Conservation (phyloP, 2,797 vertebrate species). For the Tadarida brasiliensis region DNA sequence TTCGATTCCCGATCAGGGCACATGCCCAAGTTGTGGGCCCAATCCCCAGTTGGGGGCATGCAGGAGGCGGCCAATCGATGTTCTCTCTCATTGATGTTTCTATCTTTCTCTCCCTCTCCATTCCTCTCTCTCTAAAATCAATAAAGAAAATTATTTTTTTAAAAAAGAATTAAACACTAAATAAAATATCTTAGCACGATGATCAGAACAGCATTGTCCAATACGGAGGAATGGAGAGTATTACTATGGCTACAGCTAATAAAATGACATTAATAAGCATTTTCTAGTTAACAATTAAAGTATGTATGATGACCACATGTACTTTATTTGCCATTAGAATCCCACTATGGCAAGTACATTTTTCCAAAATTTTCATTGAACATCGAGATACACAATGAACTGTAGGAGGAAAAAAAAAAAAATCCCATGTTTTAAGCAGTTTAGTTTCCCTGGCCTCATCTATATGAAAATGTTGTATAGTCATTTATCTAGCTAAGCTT, state of each 20-base stretch:
- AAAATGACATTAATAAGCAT: neutral
- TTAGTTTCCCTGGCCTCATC: slow-evolving; percentile 41
- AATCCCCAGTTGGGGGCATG: no score
- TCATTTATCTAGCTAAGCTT: slow-evolving; percentile 63
- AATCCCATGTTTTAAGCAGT: neutral
- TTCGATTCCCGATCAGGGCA: no score
- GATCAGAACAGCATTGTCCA: neutral
- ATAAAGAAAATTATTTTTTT: no score
- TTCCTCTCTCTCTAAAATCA: no score
- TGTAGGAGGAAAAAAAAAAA: neutral
- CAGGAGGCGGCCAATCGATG: no score
- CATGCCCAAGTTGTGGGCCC: no score
- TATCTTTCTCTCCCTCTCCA: no score
- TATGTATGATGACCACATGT: neutral
- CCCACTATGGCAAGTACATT: neutral
- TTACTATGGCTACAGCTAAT: neutral
- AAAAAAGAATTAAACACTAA: neutral
- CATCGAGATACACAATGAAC: neutral
- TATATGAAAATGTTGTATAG: slow-evolving; percentile 20
- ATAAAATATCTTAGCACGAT: neutral
- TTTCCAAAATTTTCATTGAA: slow-evolving; percentile 14
- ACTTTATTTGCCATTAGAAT: neutral
- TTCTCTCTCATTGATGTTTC: no score
- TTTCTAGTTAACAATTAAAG: neutral
- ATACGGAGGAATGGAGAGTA: neutral